Conservation (phyloP, 2,888 invertebrate genomes). For the Eretmocerus hayati region DNA sequence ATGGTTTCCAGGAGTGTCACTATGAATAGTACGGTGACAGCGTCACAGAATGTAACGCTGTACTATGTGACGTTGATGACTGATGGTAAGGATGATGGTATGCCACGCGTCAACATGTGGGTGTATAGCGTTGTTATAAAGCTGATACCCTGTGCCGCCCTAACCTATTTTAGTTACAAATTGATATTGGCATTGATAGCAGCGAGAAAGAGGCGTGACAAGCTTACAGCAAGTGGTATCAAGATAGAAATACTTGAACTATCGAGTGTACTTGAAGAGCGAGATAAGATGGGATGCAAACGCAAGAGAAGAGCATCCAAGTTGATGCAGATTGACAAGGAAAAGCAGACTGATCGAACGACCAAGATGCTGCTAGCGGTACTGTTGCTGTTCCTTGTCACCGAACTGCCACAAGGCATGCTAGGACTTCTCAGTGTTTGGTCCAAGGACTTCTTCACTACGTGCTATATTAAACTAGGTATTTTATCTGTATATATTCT, state of each 20-base stretch:
- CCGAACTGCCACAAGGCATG: constrained; percentile 80
- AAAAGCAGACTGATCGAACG: constrained; percentile 76
- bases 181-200: constrained; percentile 72
- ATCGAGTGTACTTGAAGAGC: constrained; percentile 21
- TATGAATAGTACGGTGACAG: constrained; percentile 45
- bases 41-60: constrained; percentile 56
- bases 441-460: constrained; percentile 65
- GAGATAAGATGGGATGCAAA: too few species aligned
- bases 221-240: constrained; percentile 49
- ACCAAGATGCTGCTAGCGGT: constrained; percentile 86
- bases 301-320: constrained; percentile 38
- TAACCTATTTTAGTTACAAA: constrained; percentile 74
- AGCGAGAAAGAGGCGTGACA: constrained; percentile 69
- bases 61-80: constrained; percentile 66
- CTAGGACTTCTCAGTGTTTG: constrained; percentile 61
- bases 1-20: constrained; percentile 51
- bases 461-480: constrained; percentile 75
- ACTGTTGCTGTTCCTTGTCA: constrained; percentile 75
- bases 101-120: constrained; percentile 73
- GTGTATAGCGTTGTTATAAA: constrained; percentile 90
- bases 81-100: constrained; percentile 57
- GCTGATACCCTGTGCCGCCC: constrained; percentile 79
- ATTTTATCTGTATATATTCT: too few species aligned
- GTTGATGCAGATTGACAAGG: constrained; percentile 50
- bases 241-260: constrained; percentile 25